Conservation (phyloP, 2,888 invertebrate genomes). For the Drosophila putrida region DNA sequence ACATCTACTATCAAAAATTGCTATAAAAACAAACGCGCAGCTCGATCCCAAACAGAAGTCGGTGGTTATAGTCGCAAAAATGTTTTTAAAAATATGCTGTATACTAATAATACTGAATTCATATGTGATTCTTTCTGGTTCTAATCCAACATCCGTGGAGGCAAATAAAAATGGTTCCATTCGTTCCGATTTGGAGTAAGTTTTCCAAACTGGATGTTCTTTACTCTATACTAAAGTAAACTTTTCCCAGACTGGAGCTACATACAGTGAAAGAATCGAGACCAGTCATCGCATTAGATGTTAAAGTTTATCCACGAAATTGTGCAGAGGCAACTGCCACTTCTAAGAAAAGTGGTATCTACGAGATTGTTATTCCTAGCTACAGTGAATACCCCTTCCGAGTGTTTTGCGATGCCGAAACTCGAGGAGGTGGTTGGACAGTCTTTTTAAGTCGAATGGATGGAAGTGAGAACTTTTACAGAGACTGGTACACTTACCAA, state of each 20-base stretch:
- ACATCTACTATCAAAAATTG: no score
- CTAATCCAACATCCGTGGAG: no score
- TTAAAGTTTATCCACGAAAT: background rate
- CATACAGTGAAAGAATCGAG: background rate
- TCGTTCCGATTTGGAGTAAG: background rate
- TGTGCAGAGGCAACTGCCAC: constrained; percentile 7
- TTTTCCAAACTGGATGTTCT: background rate
- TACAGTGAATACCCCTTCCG: constrained; percentile 3
- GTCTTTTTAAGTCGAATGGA: constrained; percentile 4
- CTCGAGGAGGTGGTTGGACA: constrained; percentile 3
- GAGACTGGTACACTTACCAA: background rate
- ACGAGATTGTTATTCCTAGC: background rate
- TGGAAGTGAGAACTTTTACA: constrained; percentile 5
- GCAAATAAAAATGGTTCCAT: no score
- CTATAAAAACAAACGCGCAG: no score
- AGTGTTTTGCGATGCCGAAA: background rate
- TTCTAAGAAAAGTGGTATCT: background rate
- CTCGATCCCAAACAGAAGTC: no score
- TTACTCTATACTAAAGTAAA: no score
- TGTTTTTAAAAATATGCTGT: no score
- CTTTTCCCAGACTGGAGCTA: background rate
- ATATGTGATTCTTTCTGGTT: no score
- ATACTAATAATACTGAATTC: no score
- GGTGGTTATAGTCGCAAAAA: no score
- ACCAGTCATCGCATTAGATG: background rate